Base-by-base conservation (phyloP, 2,888 invertebrate genomes). In the Chrysolina oricalcia region DNA sequence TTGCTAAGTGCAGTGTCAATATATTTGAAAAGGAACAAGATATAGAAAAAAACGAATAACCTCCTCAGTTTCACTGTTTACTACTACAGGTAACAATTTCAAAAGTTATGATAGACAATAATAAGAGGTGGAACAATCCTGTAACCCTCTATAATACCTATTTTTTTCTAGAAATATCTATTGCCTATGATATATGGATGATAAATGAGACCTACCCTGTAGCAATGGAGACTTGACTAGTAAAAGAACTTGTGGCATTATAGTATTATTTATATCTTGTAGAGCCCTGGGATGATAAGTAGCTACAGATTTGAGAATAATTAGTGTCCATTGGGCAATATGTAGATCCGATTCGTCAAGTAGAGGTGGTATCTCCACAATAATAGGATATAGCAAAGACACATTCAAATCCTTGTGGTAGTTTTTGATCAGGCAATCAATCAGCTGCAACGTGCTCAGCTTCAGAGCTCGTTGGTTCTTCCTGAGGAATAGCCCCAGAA, bases 401-500 rank as follows among this genome's bases (percentile, higher is more conserved):
- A 94, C 92, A 72, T 92, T 89, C 71, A 91, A 89, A 76, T 87
- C 88, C 74, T 88, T 86, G 50, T 95, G 94, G 87, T 98, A 98
- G 87, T 97, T 96, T 83, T 94, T 94, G 40, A 98, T 95, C 62
- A 99, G 90, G 40, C 97, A 96, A 86, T 98, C 97, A 72, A 99
- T 89, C 70, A 99, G 91, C 66, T 96, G 94, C 71, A 99, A 90
- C 0, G 98, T 97, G 81, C 96, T 94, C 62, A 99, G 89, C 89
- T 98, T 98, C 73, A 99, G 90, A 13, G 98, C 97, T 78, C 99
- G 92, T 87, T 99, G 98, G 90, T 99, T 99, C 90, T 99, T 99
- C 70, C 98, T 92, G 81, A 99, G 89, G 87, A 99, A 99, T 2
- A 97, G 95, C 41, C 98, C 97, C 71, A 99, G 90, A 72, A 98